Conservation (phyloP, 2,888 invertebrate genomes). For the Malthinus seriepunctatus region DNA sequence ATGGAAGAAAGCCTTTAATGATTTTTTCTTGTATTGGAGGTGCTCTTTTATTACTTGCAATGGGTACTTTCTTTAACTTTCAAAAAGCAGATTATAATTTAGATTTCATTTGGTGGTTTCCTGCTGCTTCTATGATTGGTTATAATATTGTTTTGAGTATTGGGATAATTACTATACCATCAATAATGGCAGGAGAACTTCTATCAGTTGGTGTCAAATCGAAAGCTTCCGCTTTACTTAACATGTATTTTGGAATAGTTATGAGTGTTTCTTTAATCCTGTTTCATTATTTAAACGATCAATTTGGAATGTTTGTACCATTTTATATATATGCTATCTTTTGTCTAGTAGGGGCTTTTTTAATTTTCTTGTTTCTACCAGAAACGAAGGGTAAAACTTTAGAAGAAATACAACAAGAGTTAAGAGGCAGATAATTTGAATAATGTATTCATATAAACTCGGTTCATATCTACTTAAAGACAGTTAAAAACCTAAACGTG, state of each 20-base stretch:
- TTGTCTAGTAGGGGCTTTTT: not conserved
- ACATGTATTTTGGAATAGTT: not conserved
- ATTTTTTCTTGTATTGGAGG: not conserved
- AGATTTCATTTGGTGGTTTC: not conserved
- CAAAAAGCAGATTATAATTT: not conserved
- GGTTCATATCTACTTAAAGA: no score
- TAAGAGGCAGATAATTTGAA: no score
- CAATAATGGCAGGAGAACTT: not conserved
- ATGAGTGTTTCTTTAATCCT: not conserved
- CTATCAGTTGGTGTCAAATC: conserved; percentile 1
- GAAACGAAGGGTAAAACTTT: conserved; percentile 4
- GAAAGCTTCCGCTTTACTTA: not conserved
- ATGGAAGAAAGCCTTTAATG: not conserved
- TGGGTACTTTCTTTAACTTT: not conserved
- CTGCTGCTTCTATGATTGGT: not conserved
- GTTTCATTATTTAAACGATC: not conserved
- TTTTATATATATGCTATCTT: not conserved
- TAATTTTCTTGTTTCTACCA: not conserved
- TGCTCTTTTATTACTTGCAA: not conserved
- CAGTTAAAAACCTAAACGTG: no score
- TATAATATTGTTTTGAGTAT: not conserved
- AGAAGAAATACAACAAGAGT: not conserved
- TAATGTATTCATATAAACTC: no score
- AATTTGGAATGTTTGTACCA: not conserved
- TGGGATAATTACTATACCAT: not conserved